phyloP scores from a whole-genome alignment of 2,113 vertebrate genomes.

The Nothocercus nigrocapillus region DNA sequence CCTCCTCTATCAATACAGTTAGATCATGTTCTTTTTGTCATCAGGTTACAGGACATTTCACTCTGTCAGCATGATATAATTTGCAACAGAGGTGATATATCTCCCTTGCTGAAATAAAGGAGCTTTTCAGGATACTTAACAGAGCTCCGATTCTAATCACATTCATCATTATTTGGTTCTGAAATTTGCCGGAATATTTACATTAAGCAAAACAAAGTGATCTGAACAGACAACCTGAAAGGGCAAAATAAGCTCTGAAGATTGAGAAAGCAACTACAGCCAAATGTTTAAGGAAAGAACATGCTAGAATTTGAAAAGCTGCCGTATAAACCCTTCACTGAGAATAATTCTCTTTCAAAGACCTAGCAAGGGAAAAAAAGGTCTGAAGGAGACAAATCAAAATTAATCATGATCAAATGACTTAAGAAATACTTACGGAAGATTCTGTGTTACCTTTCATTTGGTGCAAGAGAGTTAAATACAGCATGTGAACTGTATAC shows the following conservation, averaged over 20 bases:
- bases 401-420: conserved; percentile 51
- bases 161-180: conserved; percentile 34
- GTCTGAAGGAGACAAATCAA: conserved; percentile 48
- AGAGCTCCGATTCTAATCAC: conserved; percentile 55
- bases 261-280: not conserved
- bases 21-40: conserved; percentile 32
- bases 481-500: not conserved
- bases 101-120: conserved; percentile 50
- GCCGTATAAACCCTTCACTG: not conserved
- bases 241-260: not conserved
- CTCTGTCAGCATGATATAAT: conserved; percentile 45
- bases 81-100: conserved; percentile 26
- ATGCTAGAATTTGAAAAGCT: not conserved
- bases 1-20: not conserved
- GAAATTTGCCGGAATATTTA: conserved; percentile 52
- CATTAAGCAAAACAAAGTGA: conserved; percentile 50
- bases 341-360: conserved; percentile 15
- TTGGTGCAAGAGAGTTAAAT: not conserved
- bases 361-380: not conserved
- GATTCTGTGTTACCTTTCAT: not conserved
- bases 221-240: not conserved
- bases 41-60: conserved; percentile 31
- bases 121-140: conserved; percentile 48
- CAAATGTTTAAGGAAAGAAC: not conserved
- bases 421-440: conserved; percentile 26